Evolutionary conservation across 2,797 vertebrate species (phyloP), one percentile per base, ranked within the genome.

Genomic region (Pipistrellus kuhlii): DNA sequence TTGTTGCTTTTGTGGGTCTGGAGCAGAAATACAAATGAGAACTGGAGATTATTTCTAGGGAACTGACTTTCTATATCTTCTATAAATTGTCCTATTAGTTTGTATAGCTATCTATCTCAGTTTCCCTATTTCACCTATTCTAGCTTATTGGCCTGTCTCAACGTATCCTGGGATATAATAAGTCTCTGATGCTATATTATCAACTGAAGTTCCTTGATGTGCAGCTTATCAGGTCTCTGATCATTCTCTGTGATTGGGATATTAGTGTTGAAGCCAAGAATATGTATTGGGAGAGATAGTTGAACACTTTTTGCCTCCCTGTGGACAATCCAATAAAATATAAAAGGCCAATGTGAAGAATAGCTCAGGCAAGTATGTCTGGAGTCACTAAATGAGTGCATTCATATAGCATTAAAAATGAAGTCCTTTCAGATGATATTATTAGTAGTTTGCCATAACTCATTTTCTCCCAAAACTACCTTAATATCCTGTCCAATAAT

Each of bases 401-500:
- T 8, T 27, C 14, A 41, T 12, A 51, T 1, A 46, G 7, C 1
- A 88, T 95, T 85, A 38, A 30, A 21, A 93, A 41, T n/a, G 80
- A 3, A 57, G 21, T 64, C 21, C 44, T 87, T 90, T 21, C 53
- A 72, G 46, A 82, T 57, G 46, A 90, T 23, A 66, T 89, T 8
- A 32, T 91, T 53, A 20, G 18, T 88, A 62, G 35, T 82, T 85
- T 81, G 3, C n/a, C n/a, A 76, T 10, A 64, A 85, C 8, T 8
- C 13, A 55, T 14, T 73, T 35, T 2, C 20, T 46, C 7, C 5
- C 9, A n/a, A 46, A 8, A 6, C 5, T 83, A 35, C 12, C 5
- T 88, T 35, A 90, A 27, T 12, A 44, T 88, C 46, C 44, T 92
- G 51, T 18, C 25, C 13, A 88, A 25, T 88, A 88, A 90, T 87